phyloP scores from a whole-genome alignment of 1,140 invertebrate genomes.

The Drosophila punjabiensis region DNA sequence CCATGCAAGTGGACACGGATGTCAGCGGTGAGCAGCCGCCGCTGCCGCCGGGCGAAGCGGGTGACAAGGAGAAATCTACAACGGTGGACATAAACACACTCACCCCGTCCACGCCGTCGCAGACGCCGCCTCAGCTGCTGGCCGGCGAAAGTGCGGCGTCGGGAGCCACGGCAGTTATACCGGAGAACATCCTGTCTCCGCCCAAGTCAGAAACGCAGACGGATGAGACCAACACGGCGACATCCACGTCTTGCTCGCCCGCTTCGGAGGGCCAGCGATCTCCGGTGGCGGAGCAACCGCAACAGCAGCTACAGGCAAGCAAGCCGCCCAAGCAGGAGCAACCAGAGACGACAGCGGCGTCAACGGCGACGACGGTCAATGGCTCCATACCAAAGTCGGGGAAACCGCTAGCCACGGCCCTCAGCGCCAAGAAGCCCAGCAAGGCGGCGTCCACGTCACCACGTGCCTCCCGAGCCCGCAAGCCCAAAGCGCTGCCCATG shows the following conservation, averaged over 20 bases:
- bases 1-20: constrained; percentile 26
- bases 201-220: constrained; percentile 82
- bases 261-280: constrained; percentile 76
- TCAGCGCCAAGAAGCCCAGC: constrained; percentile 73
- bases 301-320: background rate
- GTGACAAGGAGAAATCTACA: constrained; percentile 29
- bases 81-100: constrained; percentile 69
- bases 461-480: constrained; percentile 65
- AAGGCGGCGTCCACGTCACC: constrained; percentile 68
- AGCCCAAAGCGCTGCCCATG: constrained; percentile 77
- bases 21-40: background rate
- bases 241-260: constrained; percentile 78
- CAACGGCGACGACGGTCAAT: constrained; percentile 57
- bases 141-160: constrained; percentile 40
- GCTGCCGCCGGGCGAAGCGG: constrained; percentile 6
- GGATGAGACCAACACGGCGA: constrained; percentile 81
- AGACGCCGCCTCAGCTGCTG: constrained; percentile 70
- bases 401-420: constrained; percentile 68
- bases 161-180: constrained; percentile 54
- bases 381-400: constrained; percentile 83
- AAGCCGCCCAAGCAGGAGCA: constrained; percentile 25
- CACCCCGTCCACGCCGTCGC: constrained; percentile 74
- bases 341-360: constrained; percentile 5
- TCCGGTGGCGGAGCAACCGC: constrained; percentile 41
- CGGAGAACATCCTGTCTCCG: constrained; percentile 80